A percentile compares a stretch with the other conserved stretches of the same genome.
Conservation (phyloP, 2,888 invertebrate species). For the Apodemia hepburni region DNA sequence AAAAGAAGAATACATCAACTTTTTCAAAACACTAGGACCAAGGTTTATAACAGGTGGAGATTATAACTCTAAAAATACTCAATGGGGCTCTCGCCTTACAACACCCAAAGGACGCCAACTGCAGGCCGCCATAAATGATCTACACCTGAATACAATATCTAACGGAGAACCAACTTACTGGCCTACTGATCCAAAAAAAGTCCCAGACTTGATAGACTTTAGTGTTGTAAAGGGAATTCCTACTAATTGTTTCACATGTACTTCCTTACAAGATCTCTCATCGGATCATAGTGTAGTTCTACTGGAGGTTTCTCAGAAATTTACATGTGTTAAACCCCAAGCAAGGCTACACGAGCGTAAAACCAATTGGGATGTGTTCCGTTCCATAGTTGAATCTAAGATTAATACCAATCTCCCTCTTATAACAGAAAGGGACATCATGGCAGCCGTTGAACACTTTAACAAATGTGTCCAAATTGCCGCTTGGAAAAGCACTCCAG, state of each 20-base stretch:
- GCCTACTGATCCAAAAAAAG: slow-evolving; percentile 28
- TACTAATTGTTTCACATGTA: background rate
- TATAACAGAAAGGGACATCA: background rate
- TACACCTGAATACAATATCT: slow-evolving; percentile 19
- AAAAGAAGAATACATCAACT: background rate
- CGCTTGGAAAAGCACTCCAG: background rate
- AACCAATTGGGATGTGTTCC: background rate
- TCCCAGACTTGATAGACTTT: slow-evolving; percentile 31
- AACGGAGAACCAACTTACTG: slow-evolving; percentile 31
- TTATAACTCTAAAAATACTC: slow-evolving; percentile 17
- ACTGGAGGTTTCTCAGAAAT: slow-evolving; percentile 21
- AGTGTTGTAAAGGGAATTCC: slow-evolving; percentile 22
- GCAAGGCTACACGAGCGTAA: slow-evolving; percentile 17
- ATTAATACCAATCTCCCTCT: background rate
- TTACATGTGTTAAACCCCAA: background rate
- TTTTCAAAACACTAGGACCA: slow-evolving; percentile 11
- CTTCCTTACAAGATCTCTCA: slow-evolving; percentile 28
- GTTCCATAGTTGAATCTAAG: background rate
- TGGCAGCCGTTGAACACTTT: background rate
- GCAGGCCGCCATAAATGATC: background rate
- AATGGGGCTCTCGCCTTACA: slow-evolving; percentile 20
- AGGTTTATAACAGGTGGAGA: slow-evolving; percentile 22
- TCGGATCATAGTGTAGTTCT: slow-evolving; percentile 31
- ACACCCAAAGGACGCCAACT: slow-evolving; percentile 20
- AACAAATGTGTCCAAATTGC: background rate